Percentiles rank a stretch among this genome's conserved stretches.
These are phyloP conservation scores for Colletes collaris DNA, from an alignment of 2,888 invertebrate species.

Conservation along the genomic window DNA sequence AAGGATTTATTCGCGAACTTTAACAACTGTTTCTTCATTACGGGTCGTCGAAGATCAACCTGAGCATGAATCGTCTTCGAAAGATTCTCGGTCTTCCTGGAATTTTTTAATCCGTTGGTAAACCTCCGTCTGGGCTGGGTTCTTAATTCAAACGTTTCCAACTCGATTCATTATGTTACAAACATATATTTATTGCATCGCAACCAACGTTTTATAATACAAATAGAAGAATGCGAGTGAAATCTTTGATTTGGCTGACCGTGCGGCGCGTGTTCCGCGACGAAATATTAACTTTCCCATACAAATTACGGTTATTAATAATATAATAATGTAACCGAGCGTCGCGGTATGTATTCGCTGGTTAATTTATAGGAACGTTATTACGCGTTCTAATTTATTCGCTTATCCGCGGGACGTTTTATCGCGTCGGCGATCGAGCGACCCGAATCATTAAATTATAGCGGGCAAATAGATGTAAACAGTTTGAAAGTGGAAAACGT, in stretches of 20 bases:
- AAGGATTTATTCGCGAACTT: no score
- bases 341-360: not conserved
- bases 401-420: conserved; percentile 32
- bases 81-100: no score
- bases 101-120: no score
- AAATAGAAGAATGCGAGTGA: no score
- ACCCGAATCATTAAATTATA: conserved; percentile 46
- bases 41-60: no score
- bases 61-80: no score
- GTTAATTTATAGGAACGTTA: conserved; percentile 24
- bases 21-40: no score
- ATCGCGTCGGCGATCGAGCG: conserved; percentile 34
- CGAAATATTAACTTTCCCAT: conserved; percentile 26
- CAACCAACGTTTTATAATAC: no score
- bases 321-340: conserved; percentile 34
- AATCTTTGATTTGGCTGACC: not conserved
- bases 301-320: conserved; percentile 37
- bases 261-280: not conserved
- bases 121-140: no score
- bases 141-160: no score
- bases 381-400: conserved; percentile 35
- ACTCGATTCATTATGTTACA: no score
- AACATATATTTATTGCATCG: no score
- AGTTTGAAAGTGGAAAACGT: conserved; percentile 42
- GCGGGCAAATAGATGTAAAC: conserved; percentile 48